These are phyloP conservation scores for Steinernema feltiae DNA, from an alignment of 1,140 invertebrate species.

Conservation along the genomic window DNA sequence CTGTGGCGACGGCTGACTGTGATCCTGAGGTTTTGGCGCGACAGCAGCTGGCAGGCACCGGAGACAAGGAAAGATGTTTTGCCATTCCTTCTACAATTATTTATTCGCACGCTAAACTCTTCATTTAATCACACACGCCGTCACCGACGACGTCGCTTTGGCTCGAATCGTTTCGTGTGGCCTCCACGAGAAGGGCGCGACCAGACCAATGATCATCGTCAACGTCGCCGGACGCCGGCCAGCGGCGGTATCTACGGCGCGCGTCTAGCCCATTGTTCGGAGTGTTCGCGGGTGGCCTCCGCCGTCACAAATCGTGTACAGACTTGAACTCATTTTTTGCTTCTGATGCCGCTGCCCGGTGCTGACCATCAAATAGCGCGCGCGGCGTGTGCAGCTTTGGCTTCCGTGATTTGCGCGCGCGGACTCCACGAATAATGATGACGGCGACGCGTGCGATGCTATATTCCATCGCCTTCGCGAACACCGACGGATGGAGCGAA, in stretches of 20 bases:
- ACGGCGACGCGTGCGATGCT: not conserved
- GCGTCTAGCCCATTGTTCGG: too few relatives aligned
- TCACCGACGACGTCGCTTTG: not conserved
- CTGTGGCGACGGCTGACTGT: not conserved
- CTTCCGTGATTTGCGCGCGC: not conserved
- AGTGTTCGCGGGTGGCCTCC: not conserved
- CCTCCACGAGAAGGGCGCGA: not conserved
- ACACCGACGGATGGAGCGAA: not conserved
- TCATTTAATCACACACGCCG: not conserved
- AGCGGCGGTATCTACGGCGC: not conserved
- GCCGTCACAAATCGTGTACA: not conserved
- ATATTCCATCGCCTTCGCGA: conserved; percentile 1
- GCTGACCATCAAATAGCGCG: too few relatives aligned
- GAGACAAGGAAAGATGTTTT: not conserved
- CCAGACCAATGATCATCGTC: not conserved
- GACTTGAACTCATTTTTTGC: not conserved
- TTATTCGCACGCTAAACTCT: not conserved
- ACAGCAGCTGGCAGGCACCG: conserved; percentile 9
- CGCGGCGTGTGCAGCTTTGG: not conserved
- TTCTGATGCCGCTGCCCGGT: too few relatives aligned
- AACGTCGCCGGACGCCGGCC: not conserved
- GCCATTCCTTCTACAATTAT: conserved; percentile 2
- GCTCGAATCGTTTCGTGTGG: not conserved
- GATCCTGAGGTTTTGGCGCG: not conserved
- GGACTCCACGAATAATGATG: not conserved